These are phyloP conservation scores for Lytechinus variegatus DNA, from an alignment of 35 echinoderm and acorn worm species.

Conservation along the genomic window DNA sequence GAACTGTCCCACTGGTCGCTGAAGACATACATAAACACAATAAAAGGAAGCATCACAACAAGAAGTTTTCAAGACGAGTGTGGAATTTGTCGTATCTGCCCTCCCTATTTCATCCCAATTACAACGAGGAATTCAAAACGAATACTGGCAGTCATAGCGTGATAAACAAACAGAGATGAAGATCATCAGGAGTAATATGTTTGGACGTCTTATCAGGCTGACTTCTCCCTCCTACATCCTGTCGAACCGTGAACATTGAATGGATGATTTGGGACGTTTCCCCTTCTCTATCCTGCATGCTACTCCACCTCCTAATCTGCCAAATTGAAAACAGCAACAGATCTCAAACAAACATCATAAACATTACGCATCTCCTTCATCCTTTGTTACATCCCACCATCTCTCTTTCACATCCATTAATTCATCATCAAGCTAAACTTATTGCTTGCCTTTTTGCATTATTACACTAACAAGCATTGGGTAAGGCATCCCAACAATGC, in stretches of 20 bases:
- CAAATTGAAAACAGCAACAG: background rate
- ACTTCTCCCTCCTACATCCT: slow-evolving; percentile 34
- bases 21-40: background rate
- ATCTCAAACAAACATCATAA: background rate
- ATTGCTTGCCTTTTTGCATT: background rate
- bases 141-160: background rate
- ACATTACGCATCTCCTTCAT: background rate
- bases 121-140: background rate
- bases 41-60: background rate
- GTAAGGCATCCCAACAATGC: background rate
- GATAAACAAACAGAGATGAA: slow-evolving; percentile 17
- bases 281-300: background rate
- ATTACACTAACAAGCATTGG: background rate
- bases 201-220: background rate
- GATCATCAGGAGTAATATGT: slow-evolving; percentile 15
- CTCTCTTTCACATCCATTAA: background rate
- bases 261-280: slow-evolving; percentile 13
- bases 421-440: background rate
- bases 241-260: background rate
- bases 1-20: background rate
- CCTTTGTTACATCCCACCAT: background rate
- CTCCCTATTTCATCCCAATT: background rate
- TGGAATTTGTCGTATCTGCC: background rate
- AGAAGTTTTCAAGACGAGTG: background rate
- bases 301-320: background rate